phyloP scores from a whole-genome alignment of 2,113 vertebrate genomes.

The Hydropotes inermis region DNA sequence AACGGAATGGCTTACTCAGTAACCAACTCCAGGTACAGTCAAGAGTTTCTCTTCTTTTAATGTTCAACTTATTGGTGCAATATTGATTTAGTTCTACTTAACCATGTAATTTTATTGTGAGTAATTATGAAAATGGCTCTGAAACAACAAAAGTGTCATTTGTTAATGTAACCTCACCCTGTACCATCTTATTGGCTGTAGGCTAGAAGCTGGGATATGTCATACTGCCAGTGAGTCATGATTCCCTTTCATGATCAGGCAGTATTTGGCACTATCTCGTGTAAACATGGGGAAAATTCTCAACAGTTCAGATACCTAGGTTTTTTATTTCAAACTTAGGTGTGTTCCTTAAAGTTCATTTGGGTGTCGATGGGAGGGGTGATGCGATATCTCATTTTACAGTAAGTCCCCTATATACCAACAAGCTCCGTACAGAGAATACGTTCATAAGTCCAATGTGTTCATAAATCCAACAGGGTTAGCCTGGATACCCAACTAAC shows the following conservation, averaged over 20 bases:
- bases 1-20: constrained; percentile 94
- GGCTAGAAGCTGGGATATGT: constrained; percentile 41
- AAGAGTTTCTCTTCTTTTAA: not conserved
- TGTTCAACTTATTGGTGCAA: not conserved
- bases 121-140: constrained; percentile 64
- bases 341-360: not conserved
- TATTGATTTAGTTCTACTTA: not conserved
- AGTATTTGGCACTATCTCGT: not conserved
- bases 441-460: not conserved
- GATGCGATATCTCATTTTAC: not conserved
- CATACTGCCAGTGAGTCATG: not conserved
- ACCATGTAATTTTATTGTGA: not conserved
- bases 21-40: constrained; percentile 91
- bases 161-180: not conserved
- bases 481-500: not conserved
- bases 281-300: not conserved
- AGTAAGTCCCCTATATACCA: not conserved
- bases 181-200: not conserved
- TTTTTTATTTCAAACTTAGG: not conserved
- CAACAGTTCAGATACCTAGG: not conserved
- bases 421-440: not conserved
- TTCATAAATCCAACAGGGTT: not conserved
- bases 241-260: not conserved
- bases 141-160: constrained; percentile 53
- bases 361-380: not conserved